These are phyloP conservation scores for Rotaria socialis DNA, from an alignment of 2,888 invertebrate species.

Conservation along the genomic window DNA sequence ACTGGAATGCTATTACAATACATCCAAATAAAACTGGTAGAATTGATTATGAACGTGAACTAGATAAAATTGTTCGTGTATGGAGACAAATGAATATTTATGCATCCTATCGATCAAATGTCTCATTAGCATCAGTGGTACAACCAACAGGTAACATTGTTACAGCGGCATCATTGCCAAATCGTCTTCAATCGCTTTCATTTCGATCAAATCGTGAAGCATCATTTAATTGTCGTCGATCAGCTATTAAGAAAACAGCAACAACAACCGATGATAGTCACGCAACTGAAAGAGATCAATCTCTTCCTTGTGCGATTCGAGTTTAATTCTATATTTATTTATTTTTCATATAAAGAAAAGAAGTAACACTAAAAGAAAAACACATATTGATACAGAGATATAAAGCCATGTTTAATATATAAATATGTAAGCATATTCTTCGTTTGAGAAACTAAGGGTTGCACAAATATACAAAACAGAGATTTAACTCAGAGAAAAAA, in stretches of 20 bases:
- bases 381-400: neutral
- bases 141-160: neutral
- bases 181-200: neutral
- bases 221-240: neutral
- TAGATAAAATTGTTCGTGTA: constrained; percentile 25
- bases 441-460: neutral
- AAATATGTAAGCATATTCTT: neutral
- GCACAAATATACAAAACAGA: neutral
- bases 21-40: constrained; percentile 12
- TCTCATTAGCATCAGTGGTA: neutral
- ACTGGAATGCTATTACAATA: constrained; percentile 54
- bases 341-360: neutral
- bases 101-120: neutral
- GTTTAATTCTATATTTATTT: neutral
- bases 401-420: neutral
- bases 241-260: neutral
- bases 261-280: neutral
- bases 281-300: neutral
- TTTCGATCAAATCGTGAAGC: neutral
- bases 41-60: constrained; percentile 7
- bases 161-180: neutral
- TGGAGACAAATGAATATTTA: constrained; percentile 32
- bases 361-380: neutral
- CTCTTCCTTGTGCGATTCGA: neutral
- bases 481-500: neutral